Conservation (phyloP, 2,888 invertebrate species). For the Scotopteryx bipunctaria region DNA sequence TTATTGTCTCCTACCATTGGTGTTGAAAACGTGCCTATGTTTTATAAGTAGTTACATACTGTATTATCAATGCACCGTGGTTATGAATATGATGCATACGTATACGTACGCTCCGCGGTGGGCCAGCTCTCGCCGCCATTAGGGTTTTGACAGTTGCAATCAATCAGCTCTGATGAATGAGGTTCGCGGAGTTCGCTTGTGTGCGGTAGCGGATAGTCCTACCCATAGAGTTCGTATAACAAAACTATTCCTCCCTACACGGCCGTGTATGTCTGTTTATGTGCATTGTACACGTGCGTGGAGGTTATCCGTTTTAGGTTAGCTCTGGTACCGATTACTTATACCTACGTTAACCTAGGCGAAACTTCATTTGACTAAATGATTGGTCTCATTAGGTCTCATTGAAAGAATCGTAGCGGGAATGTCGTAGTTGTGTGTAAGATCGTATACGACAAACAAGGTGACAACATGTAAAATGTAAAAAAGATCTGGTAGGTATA, state of each 20-base stretch:
- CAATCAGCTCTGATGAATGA: constrained; percentile 80
- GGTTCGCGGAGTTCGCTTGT: constrained; percentile 58
- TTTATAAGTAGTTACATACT: no score
- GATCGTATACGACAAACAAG: no score
- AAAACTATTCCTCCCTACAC: constrained; percentile 32
- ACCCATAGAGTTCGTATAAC: constrained; percentile 4
- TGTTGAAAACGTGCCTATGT: no score
- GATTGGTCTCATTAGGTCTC: no score
- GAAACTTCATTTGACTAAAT: no score
- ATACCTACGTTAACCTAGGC: no score
- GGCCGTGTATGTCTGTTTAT: background rate
- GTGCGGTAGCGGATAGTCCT: constrained; percentile 59
- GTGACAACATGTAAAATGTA: no score
- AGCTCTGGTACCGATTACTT: no score
- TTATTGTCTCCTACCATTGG: no score
- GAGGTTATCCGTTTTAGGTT: background rate
- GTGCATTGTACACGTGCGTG: background rate
- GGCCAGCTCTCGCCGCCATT: constrained; percentile 73
- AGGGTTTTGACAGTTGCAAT: constrained; percentile 81
- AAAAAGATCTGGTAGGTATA: no score
- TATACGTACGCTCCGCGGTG: constrained; percentile 59
- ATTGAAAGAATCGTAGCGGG: no score
- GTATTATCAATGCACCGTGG: constrained; percentile 1
- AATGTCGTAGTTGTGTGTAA: no score
- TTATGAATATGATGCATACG: constrained; percentile 3